phyloP scores from a whole-genome alignment of 2,113 vertebrate genomes.

The Thalassarche chlororhynchos region DNA sequence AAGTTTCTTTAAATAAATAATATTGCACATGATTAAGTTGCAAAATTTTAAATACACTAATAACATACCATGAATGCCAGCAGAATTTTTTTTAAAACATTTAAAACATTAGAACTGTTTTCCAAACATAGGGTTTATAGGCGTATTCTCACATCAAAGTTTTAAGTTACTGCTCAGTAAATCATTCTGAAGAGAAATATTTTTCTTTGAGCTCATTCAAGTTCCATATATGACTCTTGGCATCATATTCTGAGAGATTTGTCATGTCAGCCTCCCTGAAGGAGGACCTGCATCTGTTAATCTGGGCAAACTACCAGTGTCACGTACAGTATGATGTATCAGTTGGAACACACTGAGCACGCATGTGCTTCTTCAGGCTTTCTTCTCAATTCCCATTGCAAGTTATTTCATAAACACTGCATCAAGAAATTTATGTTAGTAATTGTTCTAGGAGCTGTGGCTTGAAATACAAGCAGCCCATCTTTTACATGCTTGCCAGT shows the following conservation, averaged over 20 bases:
- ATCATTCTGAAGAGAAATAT: neutral
- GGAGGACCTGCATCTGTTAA: conserved; percentile 6
- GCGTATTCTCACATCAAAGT: neutral
- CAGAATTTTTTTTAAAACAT: neutral
- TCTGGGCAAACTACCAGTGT: conserved; percentile 6
- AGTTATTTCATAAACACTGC: neutral
- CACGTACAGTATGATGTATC: neutral
- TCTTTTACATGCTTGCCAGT: neutral
- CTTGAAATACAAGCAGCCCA: neutral
- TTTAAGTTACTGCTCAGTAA: neutral
- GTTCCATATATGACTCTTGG: neutral
- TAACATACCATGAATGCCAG: neutral
- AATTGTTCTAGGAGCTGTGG: neutral
- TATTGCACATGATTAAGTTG: neutral
- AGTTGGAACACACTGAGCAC: neutral
- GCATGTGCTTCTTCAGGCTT: neutral
- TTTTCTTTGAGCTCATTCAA: conserved; percentile 8
- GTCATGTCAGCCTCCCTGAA: conserved; percentile 9
- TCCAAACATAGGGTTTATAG: neutral
- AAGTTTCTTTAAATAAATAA: neutral
- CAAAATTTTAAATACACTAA: neutral
- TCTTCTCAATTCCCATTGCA: neutral
- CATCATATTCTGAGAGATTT: neutral
- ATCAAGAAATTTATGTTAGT: neutral
- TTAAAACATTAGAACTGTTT: neutral